Base-by-base conservation (phyloP, 2,797 vertebrate genomes). In the Anguilla marmorata region DNA sequence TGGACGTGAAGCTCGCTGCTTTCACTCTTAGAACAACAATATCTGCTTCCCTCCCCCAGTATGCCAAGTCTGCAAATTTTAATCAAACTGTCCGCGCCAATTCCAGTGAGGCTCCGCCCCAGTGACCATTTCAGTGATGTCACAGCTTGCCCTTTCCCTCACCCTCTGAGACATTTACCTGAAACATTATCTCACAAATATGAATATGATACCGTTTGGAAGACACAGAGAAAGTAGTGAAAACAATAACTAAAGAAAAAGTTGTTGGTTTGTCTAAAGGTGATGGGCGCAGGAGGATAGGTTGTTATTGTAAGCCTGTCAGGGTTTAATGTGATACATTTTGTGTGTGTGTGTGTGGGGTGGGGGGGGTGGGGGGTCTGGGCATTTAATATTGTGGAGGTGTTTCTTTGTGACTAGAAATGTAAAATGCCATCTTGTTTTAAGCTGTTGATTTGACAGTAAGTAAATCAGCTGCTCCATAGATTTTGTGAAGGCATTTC, bases 21-120 rank as follows among this genome's bases (percentile, higher is more conserved):
- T 56, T 89, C 86, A 87, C 89, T 90, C 90, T 87, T 88, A 82
- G 89, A 91, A 88, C 90, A 91, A 88, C 89, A 87, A 72, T 91
- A 91, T 94, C 90, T 87, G 86, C 85, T 90, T 94, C 90, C 88
- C 63, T 66, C 89, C 90, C 74, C 21, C 87, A 82, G 60, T 63
- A 87, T 91, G 90, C 90, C 90, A 92, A 84, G 87, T 88, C 86
- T 87, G 85, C 90, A 90, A 92, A 91, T 91, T 93, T 93, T 91
- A 91, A 94, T 95, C 93, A 93, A 90, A 92, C 90, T 87, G 41
- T 72, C 76, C 88, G 89, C 90, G 91, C 90, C 92, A 91, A 92
- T 88, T 69, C 92, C 89, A 89, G 89, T 86, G 88, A 90, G 87
- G 89, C 91, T 86, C 89, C 89, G 91, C 90, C 89, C 90, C 86